These are phyloP conservation scores for Sycophila texana DNA, from an alignment of 2,888 invertebrate species.

Conservation along the genomic window DNA sequence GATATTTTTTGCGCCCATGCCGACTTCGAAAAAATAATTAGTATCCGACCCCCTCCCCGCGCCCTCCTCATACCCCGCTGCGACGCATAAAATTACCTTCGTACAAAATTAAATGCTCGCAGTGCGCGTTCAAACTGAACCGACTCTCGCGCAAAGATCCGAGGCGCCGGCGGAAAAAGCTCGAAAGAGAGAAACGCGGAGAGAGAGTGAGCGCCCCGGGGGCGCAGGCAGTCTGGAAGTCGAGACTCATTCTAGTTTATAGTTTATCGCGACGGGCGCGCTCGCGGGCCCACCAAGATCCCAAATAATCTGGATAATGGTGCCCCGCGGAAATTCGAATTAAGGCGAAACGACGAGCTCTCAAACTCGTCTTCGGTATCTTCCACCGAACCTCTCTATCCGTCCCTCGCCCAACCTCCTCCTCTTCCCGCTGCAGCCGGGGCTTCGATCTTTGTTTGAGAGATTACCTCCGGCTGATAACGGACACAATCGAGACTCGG, in stretches of 20 bases:
- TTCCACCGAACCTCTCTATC: conserved; percentile 25
- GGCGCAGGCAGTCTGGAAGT: neutral
- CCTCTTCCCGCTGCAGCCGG: conserved; percentile 36
- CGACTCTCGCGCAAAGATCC: too few species aligned
- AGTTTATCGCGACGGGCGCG: conserved; percentile 32
- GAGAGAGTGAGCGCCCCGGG: conserved; percentile 4
- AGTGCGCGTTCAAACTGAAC: too few species aligned
- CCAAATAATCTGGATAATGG: conserved; percentile 67
- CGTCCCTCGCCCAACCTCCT: conserved; percentile 49
- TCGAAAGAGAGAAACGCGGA: neutral
- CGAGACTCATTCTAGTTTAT: conserved; percentile 44
- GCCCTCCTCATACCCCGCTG: too few species aligned
- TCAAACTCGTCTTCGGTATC: conserved; percentile 50
- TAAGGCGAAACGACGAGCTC: conserved; percentile 65
- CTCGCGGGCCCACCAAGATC: conserved; percentile 29
- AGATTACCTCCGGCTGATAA: conserved; percentile 45
- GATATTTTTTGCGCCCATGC: too few species aligned
- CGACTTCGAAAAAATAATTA: too few species aligned
- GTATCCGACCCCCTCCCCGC: too few species aligned
- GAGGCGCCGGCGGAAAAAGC: too few species aligned
- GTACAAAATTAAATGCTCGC: too few species aligned
- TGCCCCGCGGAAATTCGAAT: conserved; percentile 69
- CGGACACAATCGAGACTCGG: conserved; percentile 37
- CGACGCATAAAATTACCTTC: too few species aligned
- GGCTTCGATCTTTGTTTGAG: conserved; percentile 42